Percentiles rank a stretch among this genome's conserved stretches.
Conservation (phyloP, 2,888 invertebrate genomes). For the Pammene aurita region DNA sequence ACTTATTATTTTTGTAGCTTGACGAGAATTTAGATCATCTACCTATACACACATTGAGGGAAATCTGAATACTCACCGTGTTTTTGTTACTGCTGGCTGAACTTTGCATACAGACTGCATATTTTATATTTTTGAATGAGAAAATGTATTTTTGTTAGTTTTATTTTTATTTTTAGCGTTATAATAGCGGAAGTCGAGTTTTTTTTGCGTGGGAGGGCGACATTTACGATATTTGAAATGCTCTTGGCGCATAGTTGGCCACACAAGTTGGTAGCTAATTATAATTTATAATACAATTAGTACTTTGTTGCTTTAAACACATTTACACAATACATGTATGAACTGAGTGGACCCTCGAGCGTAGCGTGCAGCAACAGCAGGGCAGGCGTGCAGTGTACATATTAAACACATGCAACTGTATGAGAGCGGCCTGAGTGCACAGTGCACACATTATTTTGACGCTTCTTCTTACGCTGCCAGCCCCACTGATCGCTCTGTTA, state of each 20-base stretch:
- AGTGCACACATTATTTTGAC: too few species aligned
- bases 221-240: slow-evolving; percentile 20
- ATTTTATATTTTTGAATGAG: slow-evolving; percentile 1
- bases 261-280: slow-evolving; percentile 1
- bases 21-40: too few species aligned
- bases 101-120: not conserved
- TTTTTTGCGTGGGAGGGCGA: slow-evolving; percentile 30
- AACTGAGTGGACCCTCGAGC: too few species aligned
- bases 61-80: not conserved
- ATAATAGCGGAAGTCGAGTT: slow-evolving; percentile 37
- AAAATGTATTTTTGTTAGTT: slow-evolving; percentile 8
- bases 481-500: too few species aligned
- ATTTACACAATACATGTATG: too few species aligned
- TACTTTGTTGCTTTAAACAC: not conserved
- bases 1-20: too few species aligned
- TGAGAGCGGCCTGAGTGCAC: too few species aligned
- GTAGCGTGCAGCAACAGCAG: too few species aligned
- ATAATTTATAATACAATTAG: not conserved
- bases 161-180: slow-evolving; percentile 25
- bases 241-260: not conserved
- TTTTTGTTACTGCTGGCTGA: not conserved
- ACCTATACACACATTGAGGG: too few species aligned
- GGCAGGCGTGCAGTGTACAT: too few species aligned
- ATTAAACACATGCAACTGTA: too few species aligned
- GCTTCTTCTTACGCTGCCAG: too few species aligned